Conservation (phyloP, 2,113 vertebrate genomes). For the Narcine bancroftii region DNA sequence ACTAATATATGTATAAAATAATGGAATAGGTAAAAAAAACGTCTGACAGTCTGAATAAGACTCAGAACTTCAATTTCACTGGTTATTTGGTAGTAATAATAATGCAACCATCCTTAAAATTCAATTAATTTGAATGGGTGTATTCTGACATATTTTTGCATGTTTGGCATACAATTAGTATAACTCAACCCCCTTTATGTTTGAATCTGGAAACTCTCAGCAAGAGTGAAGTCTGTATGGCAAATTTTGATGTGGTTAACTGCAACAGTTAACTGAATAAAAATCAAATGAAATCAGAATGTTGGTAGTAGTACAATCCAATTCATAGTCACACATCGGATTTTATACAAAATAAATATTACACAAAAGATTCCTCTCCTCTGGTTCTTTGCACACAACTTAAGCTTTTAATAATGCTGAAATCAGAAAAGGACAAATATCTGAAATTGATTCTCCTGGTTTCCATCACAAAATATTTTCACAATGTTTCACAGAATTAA, state of each 20-base stretch:
- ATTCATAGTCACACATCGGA: not conserved
- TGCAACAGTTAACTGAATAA: not conserved
- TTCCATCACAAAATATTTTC: not conserved
- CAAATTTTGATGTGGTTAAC: not conserved
- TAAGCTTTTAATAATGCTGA: not conserved
- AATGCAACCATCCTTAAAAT: not conserved
- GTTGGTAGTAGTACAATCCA: not conserved
- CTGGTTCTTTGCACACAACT: not conserved
- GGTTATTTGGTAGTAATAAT: not conserved
- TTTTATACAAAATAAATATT: conserved; percentile 11
- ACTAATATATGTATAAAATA: not conserved
- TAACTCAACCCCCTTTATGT: not conserved
- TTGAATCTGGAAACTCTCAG: not conserved
- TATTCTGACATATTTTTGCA: not conserved
- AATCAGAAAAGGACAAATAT: not conserved
- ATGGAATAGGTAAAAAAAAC: not conserved
- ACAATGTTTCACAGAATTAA: not conserved
- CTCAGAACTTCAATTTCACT: not conserved
- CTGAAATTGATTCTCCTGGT: conserved; percentile 6
- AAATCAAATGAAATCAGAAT: conserved; percentile 13
- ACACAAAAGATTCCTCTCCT: not conserved
- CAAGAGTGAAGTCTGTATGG: not conserved
- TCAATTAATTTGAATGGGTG: not conserved
- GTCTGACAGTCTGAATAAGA: not conserved
- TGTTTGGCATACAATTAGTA: not conserved